phyloP scores from a whole-genome alignment of 2,888 invertebrate species.

The Tachina grossa region DNA sequence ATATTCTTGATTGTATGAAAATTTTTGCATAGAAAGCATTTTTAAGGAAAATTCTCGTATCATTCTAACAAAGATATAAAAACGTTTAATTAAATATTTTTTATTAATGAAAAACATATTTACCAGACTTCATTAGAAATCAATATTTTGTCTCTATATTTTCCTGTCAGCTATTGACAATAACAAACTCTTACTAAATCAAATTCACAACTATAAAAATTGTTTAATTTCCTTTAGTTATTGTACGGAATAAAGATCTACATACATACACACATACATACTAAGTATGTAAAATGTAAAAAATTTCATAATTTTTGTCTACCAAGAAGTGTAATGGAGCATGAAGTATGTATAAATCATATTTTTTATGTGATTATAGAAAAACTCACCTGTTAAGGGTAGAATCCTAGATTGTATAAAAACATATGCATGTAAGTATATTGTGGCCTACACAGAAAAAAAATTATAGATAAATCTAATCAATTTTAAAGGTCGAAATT shows the following conservation, averaged over 20 bases:
- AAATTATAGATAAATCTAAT: too few species aligned
- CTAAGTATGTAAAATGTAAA: neutral
- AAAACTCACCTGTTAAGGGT: conserved; percentile 32
- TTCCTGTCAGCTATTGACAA: conserved; percentile 33
- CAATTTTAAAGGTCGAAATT: too few species aligned
- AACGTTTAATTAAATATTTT: too few species aligned
- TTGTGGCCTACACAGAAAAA: too few species aligned
- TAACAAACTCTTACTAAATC: conserved; percentile 42
- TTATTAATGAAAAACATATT: neutral
- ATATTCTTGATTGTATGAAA: too few species aligned
- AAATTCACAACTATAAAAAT: conserved; percentile 53
- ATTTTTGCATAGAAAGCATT: too few species aligned
- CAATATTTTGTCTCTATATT: conserved; percentile 24
- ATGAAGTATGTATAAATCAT: neutral
- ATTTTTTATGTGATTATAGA: conserved; percentile 5
- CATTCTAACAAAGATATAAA: too few species aligned
- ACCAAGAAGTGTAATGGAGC: neutral
- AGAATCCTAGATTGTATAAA: too few species aligned
- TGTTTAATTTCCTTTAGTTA: conserved; percentile 21
- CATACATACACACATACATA: too few species aligned
- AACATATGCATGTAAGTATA: too few species aligned
- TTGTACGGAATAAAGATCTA: neutral
- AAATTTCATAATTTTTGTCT: neutral
- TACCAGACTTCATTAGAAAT: neutral
- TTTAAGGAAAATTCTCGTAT: too few species aligned